Conservation (phyloP, 1,140 invertebrate species). For the Mycetomoellerius zeteki region DNA sequence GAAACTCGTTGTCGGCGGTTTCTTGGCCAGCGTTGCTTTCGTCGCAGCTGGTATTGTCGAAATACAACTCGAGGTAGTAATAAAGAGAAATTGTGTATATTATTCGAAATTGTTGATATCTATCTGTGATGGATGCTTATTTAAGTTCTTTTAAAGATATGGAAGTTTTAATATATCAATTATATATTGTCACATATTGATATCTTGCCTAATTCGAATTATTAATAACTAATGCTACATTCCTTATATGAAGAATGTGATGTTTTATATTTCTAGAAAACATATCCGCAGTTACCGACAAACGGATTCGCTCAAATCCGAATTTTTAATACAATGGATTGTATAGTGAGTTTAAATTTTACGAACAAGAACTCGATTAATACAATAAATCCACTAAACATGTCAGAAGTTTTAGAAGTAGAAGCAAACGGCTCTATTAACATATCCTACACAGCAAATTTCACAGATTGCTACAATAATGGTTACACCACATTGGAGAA, state of each 20-base stretch:
- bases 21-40: slow-evolving; percentile 94
- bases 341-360: no score
- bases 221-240: background rate
- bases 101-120: background rate
- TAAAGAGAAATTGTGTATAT: background rate
- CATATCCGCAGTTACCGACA: slow-evolving; percentile 90
- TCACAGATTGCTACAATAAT: slow-evolving; percentile 21
- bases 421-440: background rate
- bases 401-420: slow-evolving; percentile 77
- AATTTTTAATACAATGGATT: slow-evolving; percentile 90
- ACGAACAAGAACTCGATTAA: no score
- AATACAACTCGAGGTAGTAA: slow-evolving; percentile 90
- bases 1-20: slow-evolving; percentile 93
- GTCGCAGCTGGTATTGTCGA: slow-evolving; percentile 95
- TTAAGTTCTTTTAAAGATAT: background rate
- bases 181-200: background rate
- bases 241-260: background rate
- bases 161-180: background rate
- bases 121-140: background rate
- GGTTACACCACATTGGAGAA: background rate
- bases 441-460: background rate
- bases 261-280: slow-evolving; percentile 86
- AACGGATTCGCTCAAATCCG: slow-evolving; percentile 89
- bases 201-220: background rate
- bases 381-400: slow-evolving; percentile 61